Evolutionary conservation across 2,888 invertebrate genomes (phyloP).

Genomic region (Drosophila nr. medialis): DNA sequence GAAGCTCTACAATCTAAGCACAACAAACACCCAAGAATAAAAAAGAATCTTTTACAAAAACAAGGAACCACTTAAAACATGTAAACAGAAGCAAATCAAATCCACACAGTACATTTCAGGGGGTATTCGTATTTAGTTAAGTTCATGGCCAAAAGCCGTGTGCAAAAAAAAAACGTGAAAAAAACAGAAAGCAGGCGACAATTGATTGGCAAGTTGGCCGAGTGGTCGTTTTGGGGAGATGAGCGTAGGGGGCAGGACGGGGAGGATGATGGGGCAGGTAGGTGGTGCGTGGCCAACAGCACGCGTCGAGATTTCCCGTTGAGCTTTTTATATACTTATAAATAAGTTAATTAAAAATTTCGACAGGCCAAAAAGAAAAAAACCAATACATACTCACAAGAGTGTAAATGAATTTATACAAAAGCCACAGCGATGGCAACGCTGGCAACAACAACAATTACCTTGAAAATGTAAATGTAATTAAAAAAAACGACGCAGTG

Average conservation of each 20-base stretch:
- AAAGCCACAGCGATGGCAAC: slow-evolving; percentile 34
- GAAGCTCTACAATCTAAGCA: slow-evolving; percentile 9
- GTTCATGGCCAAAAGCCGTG: slow-evolving; percentile 64
- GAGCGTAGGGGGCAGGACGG: not conserved
- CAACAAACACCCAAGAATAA: not conserved
- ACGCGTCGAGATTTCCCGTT: slow-evolving; percentile 48
- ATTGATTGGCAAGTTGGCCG: slow-evolving; percentile 75
- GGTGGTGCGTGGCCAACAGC: slow-evolving; percentile 47
- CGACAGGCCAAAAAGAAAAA: slow-evolving; percentile 22
- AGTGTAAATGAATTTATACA: slow-evolving; percentile 12
- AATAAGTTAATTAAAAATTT: slow-evolving; percentile 77
- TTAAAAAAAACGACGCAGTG: slow-evolving; percentile 51
- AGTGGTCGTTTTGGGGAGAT: slow-evolving; percentile 21
- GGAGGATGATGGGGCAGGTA: not conserved
- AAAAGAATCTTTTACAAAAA: not conserved
- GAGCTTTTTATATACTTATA: slow-evolving; percentile 63
- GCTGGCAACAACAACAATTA: slow-evolving; percentile 40
- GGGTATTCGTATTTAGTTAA: slow-evolving; percentile 37
- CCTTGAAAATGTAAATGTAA: slow-evolving; percentile 69
- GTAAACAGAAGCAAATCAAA: slow-evolving; percentile 4
- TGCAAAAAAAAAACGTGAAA: slow-evolving; percentile 34
- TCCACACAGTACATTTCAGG: slow-evolving; percentile 8
- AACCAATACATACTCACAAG: slow-evolving; percentile 4
- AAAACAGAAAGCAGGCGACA: slow-evolving; percentile 56
- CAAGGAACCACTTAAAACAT: not conserved